Conservation (phyloP, 2,113 vertebrate genomes). For the Pampusana beccarii region DNA sequence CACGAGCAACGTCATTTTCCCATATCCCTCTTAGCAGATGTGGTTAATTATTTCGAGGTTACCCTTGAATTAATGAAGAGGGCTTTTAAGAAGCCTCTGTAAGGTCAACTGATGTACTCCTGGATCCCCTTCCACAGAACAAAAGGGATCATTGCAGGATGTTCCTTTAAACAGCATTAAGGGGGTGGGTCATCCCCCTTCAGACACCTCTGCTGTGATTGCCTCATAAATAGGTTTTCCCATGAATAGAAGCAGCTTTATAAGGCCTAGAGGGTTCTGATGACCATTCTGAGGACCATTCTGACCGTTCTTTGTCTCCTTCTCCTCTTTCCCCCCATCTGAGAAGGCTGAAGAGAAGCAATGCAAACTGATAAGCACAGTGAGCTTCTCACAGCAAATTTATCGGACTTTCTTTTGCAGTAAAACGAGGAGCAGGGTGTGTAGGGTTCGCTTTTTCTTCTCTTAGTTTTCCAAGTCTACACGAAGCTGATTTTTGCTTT, state of each 20-base stretch:
- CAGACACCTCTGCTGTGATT: not conserved
- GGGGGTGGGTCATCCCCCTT: not conserved
- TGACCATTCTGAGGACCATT: not conserved
- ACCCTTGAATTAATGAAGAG: not conserved
- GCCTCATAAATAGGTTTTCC: not conserved
- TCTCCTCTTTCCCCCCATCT: not conserved
- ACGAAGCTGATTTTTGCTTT: not conserved
- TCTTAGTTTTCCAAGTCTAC: not conserved
- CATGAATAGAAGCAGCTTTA: not conserved
- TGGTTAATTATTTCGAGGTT: not conserved
- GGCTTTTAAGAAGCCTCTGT: not conserved
- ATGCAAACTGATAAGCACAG: not conserved
- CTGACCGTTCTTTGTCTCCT: not conserved
- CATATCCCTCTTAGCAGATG: not conserved
- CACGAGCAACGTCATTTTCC: not conserved
- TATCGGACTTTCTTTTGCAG: not conserved
- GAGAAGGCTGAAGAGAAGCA: not conserved
- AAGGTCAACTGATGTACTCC: not conserved
- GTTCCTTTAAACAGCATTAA: not conserved
- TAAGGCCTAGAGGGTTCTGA: not conserved
- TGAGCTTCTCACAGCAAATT: not conserved
- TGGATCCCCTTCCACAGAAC: not conserved
- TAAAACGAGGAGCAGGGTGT: not conserved
- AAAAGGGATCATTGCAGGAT: not conserved
- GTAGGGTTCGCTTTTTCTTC: not conserved